Conservation (phyloP, 1,140 invertebrate species). For the Plutomurus gul region DNA sequence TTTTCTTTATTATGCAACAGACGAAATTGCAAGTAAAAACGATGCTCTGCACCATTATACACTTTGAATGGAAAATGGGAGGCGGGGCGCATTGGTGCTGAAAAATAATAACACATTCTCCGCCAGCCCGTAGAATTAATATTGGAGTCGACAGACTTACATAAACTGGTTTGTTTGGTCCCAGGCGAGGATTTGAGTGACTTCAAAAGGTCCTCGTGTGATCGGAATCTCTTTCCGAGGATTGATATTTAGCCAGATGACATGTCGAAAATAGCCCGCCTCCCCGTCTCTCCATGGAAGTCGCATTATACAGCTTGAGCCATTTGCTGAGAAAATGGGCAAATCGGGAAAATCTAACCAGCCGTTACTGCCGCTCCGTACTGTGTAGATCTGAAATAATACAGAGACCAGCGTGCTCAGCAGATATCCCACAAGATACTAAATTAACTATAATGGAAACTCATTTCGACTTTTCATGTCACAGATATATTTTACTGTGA, state of each 20-base stretch:
- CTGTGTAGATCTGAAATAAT: conserved; percentile 49
- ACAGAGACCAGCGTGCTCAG: too few relatives aligned
- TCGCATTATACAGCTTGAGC: conserved; percentile 62
- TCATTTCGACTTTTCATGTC: too few relatives aligned
- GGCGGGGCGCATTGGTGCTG: too few relatives aligned
- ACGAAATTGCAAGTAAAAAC: not conserved
- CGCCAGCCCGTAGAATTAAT: too few relatives aligned
- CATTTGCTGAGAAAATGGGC: conserved; percentile 58
- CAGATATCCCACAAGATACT: too few relatives aligned
- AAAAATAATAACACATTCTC: too few relatives aligned
- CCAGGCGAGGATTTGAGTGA: conserved; percentile 70
- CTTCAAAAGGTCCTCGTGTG: conserved; percentile 70
- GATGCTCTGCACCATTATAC: too few relatives aligned
- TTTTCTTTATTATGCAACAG: too few relatives aligned
- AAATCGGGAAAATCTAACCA: conserved; percentile 54
- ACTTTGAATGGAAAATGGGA: too few relatives aligned
- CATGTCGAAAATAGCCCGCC: conserved; percentile 60
- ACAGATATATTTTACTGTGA: too few relatives aligned
- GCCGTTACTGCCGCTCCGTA: conserved; percentile 38
- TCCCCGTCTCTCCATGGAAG: conserved; percentile 65
- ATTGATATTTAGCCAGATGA: conserved; percentile 54
- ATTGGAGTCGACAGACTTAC: conserved; percentile 60
- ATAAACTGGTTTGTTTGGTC: conserved; percentile 67
- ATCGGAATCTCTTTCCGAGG: conserved; percentile 57
- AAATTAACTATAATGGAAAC: too few relatives aligned